phyloP scores from a whole-genome alignment of 2,113 vertebrate genomes.

The Callorhinus ursinus region DNA sequence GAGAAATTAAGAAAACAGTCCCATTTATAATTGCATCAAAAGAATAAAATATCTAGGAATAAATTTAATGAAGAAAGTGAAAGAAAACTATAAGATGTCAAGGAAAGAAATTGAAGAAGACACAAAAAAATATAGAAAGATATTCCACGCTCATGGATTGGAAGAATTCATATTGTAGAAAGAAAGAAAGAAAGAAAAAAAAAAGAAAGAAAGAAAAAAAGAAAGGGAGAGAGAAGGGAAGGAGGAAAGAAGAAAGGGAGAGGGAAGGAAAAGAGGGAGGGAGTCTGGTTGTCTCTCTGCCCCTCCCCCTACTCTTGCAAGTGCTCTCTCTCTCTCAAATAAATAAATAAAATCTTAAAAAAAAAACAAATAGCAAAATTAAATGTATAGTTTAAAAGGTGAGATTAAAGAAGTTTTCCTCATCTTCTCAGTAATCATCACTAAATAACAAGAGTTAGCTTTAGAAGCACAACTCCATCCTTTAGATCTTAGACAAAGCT shows the following conservation, averaged over 20 bases:
- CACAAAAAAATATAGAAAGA: not conserved
- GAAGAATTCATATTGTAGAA: not conserved
- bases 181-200: no score
- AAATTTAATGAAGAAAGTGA: not conserved
- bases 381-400: not conserved
- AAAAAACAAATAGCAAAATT: not conserved
- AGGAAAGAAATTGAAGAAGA: not conserved
- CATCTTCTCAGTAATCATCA: not conserved
- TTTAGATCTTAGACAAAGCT: not conserved
- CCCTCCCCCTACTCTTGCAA: no score
- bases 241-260: no score
- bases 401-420: not conserved
- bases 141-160: not conserved
- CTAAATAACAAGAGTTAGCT: not conserved
- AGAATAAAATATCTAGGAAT: not conserved
- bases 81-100: not conserved
- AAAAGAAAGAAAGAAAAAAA: no score
- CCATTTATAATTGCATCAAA: not conserved
- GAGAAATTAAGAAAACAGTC: not conserved
- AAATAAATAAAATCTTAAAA: no score
- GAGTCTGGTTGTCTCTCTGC: not conserved
- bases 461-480: not conserved
- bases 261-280: not conserved
- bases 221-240: no score
- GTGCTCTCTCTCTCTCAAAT: no score